Percentiles rank a stretch among this genome's conserved stretches.
Conservation (phyloP, 2,888 invertebrate genomes). For the Meganola albula region DNA sequence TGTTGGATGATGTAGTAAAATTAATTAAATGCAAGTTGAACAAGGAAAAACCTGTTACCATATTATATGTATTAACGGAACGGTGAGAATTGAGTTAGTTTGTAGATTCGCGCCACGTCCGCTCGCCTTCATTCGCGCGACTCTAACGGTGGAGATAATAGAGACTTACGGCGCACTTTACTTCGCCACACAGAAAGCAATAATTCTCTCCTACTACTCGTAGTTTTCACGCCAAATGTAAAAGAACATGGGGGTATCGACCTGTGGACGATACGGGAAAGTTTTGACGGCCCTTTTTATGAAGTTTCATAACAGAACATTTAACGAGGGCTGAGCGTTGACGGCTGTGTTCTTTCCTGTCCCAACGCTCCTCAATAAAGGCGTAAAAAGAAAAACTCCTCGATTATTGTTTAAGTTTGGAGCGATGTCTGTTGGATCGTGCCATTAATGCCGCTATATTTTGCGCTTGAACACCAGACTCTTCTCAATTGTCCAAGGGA, state of each 20-base stretch:
- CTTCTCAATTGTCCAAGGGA: too few relatives aligned
- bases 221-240: constrained; percentile 56
- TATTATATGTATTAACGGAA: constrained; percentile 37
- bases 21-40: constrained; percentile 38
- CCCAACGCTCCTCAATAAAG: constrained; percentile 15
- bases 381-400: constrained; percentile 32
- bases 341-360: constrained; percentile 16
- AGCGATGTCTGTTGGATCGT: constrained; percentile 26
- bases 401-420: constrained; percentile 32
- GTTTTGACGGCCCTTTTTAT: constrained; percentile 35
- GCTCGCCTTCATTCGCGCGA: constrained; percentile 70
- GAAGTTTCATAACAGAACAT: constrained; percentile 35
- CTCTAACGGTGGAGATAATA: constrained; percentile 74
- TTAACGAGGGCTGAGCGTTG: constrained; percentile 32
- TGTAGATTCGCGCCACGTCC: constrained; percentile 67
- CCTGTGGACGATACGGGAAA: constrained; percentile 41
- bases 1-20: too few relatives aligned
- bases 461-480: constrained; percentile 17
- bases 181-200: constrained; percentile 64
- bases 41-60: constrained; percentile 32
- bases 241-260: constrained; percentile 37
- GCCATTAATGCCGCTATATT: constrained; percentile 21
- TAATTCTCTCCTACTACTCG: constrained; percentile 59
- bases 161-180: constrained; percentile 76
- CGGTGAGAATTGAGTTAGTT: constrained; percentile 58